These are phyloP conservation scores for Zygothrica quintamaculata DNA, from an alignment of 2,888 invertebrate species.

Conservation along the genomic window DNA sequence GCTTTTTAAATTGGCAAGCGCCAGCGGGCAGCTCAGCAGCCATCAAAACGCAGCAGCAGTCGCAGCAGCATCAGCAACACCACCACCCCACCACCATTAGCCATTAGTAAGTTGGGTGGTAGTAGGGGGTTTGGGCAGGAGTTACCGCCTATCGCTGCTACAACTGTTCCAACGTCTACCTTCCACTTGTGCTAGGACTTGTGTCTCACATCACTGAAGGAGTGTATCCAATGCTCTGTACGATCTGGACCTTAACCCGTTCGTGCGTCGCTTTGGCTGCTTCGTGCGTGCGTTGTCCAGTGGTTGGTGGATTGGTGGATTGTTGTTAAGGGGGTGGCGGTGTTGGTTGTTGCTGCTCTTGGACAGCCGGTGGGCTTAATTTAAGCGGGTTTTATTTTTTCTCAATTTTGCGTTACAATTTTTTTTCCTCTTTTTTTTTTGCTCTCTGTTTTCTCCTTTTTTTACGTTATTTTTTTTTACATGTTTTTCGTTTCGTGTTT, in stretches of 20 bases:
- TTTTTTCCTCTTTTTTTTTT: constrained; percentile 44
- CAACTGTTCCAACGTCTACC: constrained; percentile 22
- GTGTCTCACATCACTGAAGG: too few relatives aligned
- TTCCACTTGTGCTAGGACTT: too few relatives aligned
- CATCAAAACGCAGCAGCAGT: constrained; percentile 52
- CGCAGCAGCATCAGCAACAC: constrained; percentile 12
- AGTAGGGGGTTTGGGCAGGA: not conserved
- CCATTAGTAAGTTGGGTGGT: constrained; percentile 34
- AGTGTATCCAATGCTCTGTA: too few relatives aligned
- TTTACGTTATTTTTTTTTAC: constrained; percentile 46
- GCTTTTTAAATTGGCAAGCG: constrained; percentile 80
- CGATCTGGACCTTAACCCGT: constrained; percentile 73
- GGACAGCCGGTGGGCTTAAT: constrained; percentile 76
- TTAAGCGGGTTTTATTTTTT: constrained; percentile 81
- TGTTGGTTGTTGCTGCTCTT: constrained; percentile 15
- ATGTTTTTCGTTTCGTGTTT: constrained; percentile 67
- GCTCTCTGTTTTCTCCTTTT: too few relatives aligned
- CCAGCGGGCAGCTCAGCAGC: constrained; percentile 76
- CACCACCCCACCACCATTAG: constrained; percentile 4
- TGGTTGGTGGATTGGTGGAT: constrained; percentile 47
- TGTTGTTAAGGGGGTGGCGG: constrained; percentile 14
- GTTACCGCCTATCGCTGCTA: constrained; percentile 1
- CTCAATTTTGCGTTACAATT: constrained; percentile 70
- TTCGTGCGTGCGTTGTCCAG: constrained; percentile 74
- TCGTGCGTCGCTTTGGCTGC: constrained; percentile 63